Base-by-base conservation (phyloP, 2,797 vertebrate species). In the Phylloscopus collybita region DNA sequence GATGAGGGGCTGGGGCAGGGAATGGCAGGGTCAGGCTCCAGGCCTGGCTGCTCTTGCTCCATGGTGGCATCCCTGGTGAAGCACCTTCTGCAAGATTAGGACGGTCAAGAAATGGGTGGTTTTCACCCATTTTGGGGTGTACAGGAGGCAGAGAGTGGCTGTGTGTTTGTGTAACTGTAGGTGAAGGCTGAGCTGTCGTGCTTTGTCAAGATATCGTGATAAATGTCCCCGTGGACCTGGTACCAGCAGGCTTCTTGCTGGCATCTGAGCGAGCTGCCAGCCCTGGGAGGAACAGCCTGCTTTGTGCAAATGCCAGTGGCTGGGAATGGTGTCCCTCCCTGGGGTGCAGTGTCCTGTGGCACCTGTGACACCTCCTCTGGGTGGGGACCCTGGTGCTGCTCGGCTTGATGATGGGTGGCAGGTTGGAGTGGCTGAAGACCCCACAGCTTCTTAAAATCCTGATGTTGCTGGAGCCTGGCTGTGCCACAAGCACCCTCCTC, bases 321-420 rank as follows among this genome's bases (percentile, higher is more conserved):
- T 44, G 42, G 70, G 79, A n/a, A n/a, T 25, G 34, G 30, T 60
- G 60, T 60, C 45, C 66, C 7, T 42, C 6, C 53, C 34, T 8
- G 40, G 53, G 16, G 5, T 50, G 57, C 3, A 0, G 49, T 29
- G 42, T 22, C 50, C 50, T 57, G 44, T 44, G 49, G 36, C 57
- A 38, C 44, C n/a, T 0, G 1, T 26, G 80, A 2, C 38, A 13
- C 60, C 34, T 53, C 40, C 40, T 72, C 30, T 60, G 40, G 44
- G 25, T 27, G 54, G 32, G 17, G 44, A 67, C 42, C 44, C 38
- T 8, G 15, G 22, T 73, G 38, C 29, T 0, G 1, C 42, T 57
- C 0, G 0, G 44, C 18, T 62, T 5, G 1, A 1, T 8, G 30
- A 3, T 5, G 29, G 47, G 13, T 22, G 30, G 14, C 22, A 17